Base-by-base conservation (phyloP, 2,888 invertebrate genomes). In the Ametastegia equiseti region DNA sequence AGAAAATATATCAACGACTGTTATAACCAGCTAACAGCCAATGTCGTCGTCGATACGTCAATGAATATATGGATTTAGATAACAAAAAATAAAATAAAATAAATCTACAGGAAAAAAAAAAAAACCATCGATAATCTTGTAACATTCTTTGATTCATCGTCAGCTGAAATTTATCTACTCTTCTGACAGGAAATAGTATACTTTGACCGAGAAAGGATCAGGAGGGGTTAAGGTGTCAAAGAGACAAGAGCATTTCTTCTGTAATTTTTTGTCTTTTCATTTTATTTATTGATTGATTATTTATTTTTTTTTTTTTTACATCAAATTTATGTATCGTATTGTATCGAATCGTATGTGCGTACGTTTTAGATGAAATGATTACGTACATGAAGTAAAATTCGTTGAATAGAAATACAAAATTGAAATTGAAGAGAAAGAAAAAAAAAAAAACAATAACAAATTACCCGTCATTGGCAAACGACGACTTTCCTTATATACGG, bases 151-250 rank as follows among this genome's bases (percentile, higher is more conserved):
- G 23, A 13, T 9, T 13, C 33, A 19, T 54, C 19, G 54, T 54
- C 54, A 63, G 63, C 63, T 63, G 63, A 63, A 63, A 63, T 30
- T 63, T 63, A 63, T 63, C 33, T 63, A 33, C n/a, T 45, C 13
- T 30, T 63, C 13, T 63, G 63, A 33, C 63, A 63, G 63, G 30
- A 63, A 63, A 63, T 33, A 7, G 63, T 63, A 63, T 63, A 63
- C 63, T 63, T 63, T 63, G 30, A 63, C n/a, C 63, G 15, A 11
- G 30, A 3, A 11, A 63, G 63, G 63, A 63, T 63, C 63, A 63
- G 30, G 30, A 63, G 33, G 63, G 63, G 63, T 63, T 63, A 63
- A 63, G 30, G 63, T 63, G 33, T 63, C 63, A n/a, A n/a, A 33
- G 33, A 63, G 15, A 15, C 63, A 27, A 63, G 45, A 45, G 63